Percentiles rank a stretch among this genome's conserved stretches.
Evolutionary conservation across 1,140 invertebrate species (phyloP).

Genomic region (Aphaenogaster floridana): DNA sequence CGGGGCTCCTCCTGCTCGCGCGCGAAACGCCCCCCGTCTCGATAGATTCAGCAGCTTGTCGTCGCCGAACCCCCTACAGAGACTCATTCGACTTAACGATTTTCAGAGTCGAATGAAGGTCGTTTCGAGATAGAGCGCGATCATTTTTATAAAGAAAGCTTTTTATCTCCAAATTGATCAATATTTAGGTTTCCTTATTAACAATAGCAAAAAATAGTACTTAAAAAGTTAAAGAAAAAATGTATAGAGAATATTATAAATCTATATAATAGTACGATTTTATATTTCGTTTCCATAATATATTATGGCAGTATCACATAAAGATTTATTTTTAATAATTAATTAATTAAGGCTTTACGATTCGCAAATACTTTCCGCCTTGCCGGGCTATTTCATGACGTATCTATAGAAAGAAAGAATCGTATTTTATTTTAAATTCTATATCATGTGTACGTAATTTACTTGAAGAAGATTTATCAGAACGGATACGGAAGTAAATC

Average conservation of each 20-base stretch:
- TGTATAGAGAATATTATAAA: neutral
- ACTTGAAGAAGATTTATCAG: neutral
- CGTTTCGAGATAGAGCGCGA: neutral
- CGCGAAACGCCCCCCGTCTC: constrained; percentile 57
- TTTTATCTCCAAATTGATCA: neutral
- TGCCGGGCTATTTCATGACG: neutral
- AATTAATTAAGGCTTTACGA: neutral
- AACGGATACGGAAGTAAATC: neutral
- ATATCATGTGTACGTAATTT: neutral
- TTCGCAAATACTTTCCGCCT: neutral
- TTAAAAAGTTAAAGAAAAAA: neutral
- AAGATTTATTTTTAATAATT: neutral
- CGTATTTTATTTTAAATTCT: neutral
- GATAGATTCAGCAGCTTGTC: constrained; percentile 72
- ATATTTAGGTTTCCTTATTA: neutral
- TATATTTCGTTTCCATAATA: neutral
- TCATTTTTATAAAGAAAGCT: neutral
- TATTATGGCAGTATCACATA: neutral
- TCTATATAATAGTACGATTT: neutral
- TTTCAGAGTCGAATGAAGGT: constrained; percentile 37
- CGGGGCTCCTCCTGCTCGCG: constrained; percentile 55
- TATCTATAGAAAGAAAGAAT: neutral
- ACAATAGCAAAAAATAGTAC: neutral
- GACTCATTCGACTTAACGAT: constrained; percentile 77
- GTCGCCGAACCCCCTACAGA: constrained; percentile 34